Base-by-base conservation (phyloP, 1,140 invertebrate genomes). In the Drosophila serrata region DNA sequence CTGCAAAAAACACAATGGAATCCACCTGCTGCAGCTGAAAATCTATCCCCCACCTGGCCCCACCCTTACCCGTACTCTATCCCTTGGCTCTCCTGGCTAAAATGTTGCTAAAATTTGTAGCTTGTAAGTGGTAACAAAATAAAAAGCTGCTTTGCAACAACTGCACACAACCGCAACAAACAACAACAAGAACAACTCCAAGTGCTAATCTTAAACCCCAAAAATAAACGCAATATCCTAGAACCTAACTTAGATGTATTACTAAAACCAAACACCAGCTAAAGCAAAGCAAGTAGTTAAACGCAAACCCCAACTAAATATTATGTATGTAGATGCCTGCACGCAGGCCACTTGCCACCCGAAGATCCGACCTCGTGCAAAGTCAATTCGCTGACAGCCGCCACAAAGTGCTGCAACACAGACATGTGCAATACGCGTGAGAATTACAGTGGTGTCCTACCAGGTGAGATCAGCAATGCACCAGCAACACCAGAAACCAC, bases 261-360 rank as follows among this genome's bases (percentile, higher is more conserved):
- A 57, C 55, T 61, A 67, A 72, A 72, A 45, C 58, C 65, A 45
- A 51, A 63, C 29, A 67, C 56, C 31, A 40, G 45, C 31, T 65
- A 79, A 51, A 67, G 13, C 43, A 51, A 39, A 39, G 40, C 19
- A 43, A 58, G 65, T 72, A 72, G 49, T 69, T 48, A 31, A 40
- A 39, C 57, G 19, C 35, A 46, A 67, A 59, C 11, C 13, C 67
- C 42, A 72, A 70, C 65, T 72, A 69, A 69, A 75, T 55, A 70
- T 79, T 81, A 64, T 88, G 84, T 88, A 79, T 81, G 73, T 95
- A 96, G 95, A 93, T 96, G 95, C 93, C 92, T 95, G 91, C 80
- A 94, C 80, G 94, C 94, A 93, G 92, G 94, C 74, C 95, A 95
- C 93, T 94, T 96, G 91, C 95, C 95, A 90, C 95, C 95, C 84